Conservation (phyloP, 2,113 vertebrate species). For the Rattus norvegicus region DNA sequence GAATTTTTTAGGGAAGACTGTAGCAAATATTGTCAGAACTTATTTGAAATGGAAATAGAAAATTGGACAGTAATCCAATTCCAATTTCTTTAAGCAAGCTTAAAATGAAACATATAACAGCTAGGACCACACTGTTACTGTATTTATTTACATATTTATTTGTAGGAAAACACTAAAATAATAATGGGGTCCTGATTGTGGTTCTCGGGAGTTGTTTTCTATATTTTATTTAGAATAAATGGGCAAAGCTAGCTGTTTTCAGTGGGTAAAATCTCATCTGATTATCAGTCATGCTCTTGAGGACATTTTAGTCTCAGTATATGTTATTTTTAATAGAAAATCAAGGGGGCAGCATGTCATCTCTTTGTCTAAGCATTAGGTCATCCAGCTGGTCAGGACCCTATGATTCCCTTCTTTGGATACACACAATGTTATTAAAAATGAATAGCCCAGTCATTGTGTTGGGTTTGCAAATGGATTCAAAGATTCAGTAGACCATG, state of each 20-base stretch:
- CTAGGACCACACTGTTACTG: conserved; percentile 49
- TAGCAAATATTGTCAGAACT: conserved; percentile 66
- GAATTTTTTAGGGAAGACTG: conserved; percentile 43
- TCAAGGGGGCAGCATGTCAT: not conserved
- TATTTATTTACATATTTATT: conserved; percentile 67
- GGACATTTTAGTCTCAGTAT: not conserved
- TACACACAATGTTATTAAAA: not conserved
- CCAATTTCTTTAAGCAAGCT: conserved; percentile 58
- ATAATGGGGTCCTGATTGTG: not conserved
- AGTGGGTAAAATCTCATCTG: not conserved
- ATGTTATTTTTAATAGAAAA: conserved; percentile 10
- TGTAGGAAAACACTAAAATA: conserved; percentile 42
- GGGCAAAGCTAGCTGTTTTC: not conserved
- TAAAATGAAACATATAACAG: conserved; percentile 65
- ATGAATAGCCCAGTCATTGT: not conserved
- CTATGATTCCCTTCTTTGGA: not conserved
- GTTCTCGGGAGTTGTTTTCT: not conserved
- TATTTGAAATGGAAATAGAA: conserved; percentile 71
- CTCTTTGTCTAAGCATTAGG: not conserved
- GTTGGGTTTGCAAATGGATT: not conserved
- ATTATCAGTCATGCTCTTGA: not conserved
- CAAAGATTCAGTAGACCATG: not conserved
- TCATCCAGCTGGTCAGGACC: not conserved
- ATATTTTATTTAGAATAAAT: conserved; percentile 45
- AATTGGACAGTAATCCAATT: conserved; percentile 55